Conservation (phyloP, 2,888 invertebrate species). For the Eupithecia inturbata region DNA sequence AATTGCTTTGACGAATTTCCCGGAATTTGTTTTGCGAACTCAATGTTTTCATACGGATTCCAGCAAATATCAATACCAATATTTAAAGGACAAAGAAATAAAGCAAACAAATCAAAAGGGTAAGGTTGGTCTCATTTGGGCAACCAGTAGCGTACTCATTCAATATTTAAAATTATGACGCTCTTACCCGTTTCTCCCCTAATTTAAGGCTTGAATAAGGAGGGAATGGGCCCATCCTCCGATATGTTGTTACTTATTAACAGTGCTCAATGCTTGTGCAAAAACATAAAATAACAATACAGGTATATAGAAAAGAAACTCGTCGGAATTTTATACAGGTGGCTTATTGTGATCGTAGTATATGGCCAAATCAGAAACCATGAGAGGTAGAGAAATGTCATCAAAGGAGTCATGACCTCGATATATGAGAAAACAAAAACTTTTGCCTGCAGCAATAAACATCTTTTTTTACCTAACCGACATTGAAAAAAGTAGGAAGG, state of each 20-base stretch:
- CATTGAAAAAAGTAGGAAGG: no score
- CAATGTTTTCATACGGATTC: neutral
- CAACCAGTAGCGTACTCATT: conserved; percentile 33
- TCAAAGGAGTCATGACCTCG: no score
- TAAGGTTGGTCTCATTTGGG: conserved; percentile 20
- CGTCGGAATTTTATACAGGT: neutral
- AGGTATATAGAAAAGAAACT: conserved; percentile 16
- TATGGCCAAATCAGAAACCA: no score
- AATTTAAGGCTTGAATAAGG: conserved; percentile 24
- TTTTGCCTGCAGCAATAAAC: no score
- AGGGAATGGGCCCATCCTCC: conserved; percentile 18
- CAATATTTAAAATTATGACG: conserved; percentile 45
- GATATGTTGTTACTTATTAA: conserved; percentile 52
- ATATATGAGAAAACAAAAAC: no score
- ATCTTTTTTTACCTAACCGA: no score
- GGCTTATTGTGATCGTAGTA: no score
- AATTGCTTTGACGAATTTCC: conserved; percentile 3
- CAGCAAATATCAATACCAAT: neutral
- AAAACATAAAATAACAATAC: conserved; percentile 7
- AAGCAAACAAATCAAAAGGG: neutral
- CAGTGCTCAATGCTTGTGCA: conserved; percentile 50
- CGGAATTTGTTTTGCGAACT: neutral
- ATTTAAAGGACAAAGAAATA: neutral
- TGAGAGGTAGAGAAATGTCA: no score
- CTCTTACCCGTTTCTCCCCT: conserved; percentile 40